These are phyloP conservation scores for Leptodactylus fallax DNA, from an alignment of 2,797 vertebrate species.

Conservation along the genomic window DNA sequence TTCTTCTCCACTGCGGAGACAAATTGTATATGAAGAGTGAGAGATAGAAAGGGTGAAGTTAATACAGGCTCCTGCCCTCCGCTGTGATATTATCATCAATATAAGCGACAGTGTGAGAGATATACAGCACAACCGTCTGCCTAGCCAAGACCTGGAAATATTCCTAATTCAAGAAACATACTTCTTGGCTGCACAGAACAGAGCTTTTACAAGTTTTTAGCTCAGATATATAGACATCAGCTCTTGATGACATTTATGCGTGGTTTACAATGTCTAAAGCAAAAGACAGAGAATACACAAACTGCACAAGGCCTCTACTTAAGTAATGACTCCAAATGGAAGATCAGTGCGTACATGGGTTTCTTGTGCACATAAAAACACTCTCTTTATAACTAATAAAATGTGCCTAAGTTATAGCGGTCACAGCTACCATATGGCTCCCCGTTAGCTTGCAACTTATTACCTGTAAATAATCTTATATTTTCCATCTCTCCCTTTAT, in stretches of 20 bases:
- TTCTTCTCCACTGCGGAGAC: constrained; percentile 88
- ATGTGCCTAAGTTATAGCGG: not conserved
- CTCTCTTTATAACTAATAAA: constrained; percentile 13
- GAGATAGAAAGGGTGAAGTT: constrained; percentile 34
- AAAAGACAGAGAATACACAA: not conserved
- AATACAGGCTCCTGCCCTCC: constrained; percentile 47
- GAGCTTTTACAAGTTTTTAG: not conserved
- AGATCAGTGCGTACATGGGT: not conserved
- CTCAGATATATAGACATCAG: not conserved
- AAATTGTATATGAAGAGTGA: constrained; percentile 58
- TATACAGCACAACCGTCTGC: constrained; percentile 2
- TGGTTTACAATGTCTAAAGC: not conserved
- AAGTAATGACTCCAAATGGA: not conserved
- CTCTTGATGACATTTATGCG: not conserved
- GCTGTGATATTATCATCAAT: constrained; percentile 44
- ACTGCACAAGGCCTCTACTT: not conserved
- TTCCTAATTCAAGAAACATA: not conserved
- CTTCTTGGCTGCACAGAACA: not conserved
- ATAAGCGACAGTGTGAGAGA: constrained; percentile 24
- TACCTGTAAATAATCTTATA: constrained; percentile 96
- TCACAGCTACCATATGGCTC: constrained; percentile 2
- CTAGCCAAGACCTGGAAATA: not conserved
- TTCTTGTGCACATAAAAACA: not conserved
- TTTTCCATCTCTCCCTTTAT: constrained; percentile 94
- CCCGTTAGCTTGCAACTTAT: not conserved